Conservation (phyloP, 1,140 invertebrate genomes). For the Psilanteris sp. region DNA sequence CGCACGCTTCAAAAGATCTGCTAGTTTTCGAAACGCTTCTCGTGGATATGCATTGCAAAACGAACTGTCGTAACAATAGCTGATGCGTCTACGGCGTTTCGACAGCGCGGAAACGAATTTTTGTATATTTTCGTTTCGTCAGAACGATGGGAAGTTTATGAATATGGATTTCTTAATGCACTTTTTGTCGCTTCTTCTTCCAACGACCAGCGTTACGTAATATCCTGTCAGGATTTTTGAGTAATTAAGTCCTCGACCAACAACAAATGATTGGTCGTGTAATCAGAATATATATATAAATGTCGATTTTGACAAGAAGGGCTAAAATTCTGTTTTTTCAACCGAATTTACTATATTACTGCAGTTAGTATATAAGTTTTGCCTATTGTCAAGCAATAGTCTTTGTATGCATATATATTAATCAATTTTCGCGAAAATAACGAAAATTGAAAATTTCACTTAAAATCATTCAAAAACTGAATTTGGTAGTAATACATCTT, state of each 20-base stretch:
- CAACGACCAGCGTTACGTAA: slow-evolving; percentile 1
- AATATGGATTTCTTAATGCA: slow-evolving; percentile 26
- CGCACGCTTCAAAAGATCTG: not conserved
- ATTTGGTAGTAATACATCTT: no score
- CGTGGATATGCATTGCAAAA: slow-evolving; percentile 12
- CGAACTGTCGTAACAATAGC: slow-evolving; percentile 23
- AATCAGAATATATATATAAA: no score
- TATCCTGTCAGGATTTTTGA: slow-evolving; percentile 4
- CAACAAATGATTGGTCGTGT: no score
- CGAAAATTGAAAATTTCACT: no score
- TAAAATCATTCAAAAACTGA: no score
- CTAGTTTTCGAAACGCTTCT: slow-evolving; percentile 8
- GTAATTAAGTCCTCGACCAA: not conserved
- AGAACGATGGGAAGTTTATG: slow-evolving; percentile 28
- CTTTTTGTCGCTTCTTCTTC: slow-evolving; percentile 5
- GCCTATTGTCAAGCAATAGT: no score
- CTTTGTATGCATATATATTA: no score
- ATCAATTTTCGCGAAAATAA: no score
- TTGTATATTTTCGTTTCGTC: slow-evolving; percentile 36
- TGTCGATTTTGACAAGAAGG: no score
- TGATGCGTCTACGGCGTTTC: slow-evolving; percentile 22
- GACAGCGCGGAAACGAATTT: slow-evolving; percentile 29
- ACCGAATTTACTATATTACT: no score
- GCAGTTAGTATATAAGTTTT: no score
- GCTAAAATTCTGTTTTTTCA: no score